A percentile compares a stretch with the other conserved stretches of the same genome.
These are phyloP conservation scores for Osedax fenrisi DNA, from an alignment of 2,888 invertebrate genomes.

Conservation along the genomic window DNA sequence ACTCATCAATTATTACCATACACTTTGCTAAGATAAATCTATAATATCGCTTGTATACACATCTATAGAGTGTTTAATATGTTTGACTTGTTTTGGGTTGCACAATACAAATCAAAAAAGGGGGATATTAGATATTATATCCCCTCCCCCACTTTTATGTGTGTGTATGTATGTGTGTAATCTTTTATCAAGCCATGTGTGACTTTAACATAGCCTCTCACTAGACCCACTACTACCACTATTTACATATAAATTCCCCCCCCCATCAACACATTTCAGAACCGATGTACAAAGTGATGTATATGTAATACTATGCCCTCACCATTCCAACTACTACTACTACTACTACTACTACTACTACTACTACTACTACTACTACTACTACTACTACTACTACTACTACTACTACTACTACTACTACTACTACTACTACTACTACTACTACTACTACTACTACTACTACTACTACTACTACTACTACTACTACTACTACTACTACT, in stretches of 20 bases:
- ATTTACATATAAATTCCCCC: too few species aligned
- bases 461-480: conserved; percentile 16
- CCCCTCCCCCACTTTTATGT: too few species aligned
- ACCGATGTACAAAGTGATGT: background rate
- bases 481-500: conserved; percentile 18
- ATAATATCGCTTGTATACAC: too few species aligned
- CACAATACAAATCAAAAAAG: too few species aligned
- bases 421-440: conserved; percentile 19
- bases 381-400: background rate
- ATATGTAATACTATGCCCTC: background rate
- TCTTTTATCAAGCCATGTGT: too few species aligned
- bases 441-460: conserved; percentile 18
- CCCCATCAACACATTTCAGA: background rate
- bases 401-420: conserved; percentile 9
- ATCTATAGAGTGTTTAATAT: too few species aligned
- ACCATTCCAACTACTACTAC: conserved; percentile 6
- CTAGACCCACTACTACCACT: conserved; percentile 5
- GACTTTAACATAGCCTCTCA: too few species aligned
- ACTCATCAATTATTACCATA: too few species aligned
- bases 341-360: conserved; percentile 13
- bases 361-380: conserved; percentile 6
- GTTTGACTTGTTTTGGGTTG: too few species aligned
- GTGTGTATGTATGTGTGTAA: too few species aligned
- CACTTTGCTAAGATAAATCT: too few species aligned
- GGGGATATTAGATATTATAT: too few species aligned